These are phyloP conservation scores for Buathra laborator DNA, from an alignment of 2,888 invertebrate species.

Conservation along the genomic window DNA sequence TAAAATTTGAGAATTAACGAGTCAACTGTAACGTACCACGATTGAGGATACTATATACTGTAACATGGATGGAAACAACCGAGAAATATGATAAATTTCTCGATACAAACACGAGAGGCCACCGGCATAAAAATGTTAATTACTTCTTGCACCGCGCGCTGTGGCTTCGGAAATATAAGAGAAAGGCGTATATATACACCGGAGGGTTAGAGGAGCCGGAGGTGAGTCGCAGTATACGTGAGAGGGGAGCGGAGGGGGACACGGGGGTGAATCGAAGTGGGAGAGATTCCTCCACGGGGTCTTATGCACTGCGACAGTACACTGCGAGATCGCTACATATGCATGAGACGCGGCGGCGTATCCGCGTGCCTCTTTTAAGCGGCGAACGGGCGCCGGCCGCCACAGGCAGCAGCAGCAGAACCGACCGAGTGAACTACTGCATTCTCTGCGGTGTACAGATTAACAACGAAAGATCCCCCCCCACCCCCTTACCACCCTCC, in stretches of 20 bases:
- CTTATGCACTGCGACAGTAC: constrained; percentile 66
- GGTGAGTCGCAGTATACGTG: constrained; percentile 32
- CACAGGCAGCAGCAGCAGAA: constrained; percentile 18
- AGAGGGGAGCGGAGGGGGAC: constrained; percentile 20
- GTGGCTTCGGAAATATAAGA: constrained; percentile 27
- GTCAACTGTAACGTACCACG: constrained; percentile 55
- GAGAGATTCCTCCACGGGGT: constrained; percentile 63
- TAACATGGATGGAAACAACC: constrained; percentile 41
- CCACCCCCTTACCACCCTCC: background rate
- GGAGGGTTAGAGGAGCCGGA: constrained; percentile 43
- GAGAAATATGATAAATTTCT: constrained; percentile 71
- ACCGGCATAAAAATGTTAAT: constrained; percentile 71
- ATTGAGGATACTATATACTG: constrained; percentile 10
- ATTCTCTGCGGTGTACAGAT: constrained; percentile 41
- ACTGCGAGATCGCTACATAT: constrained; percentile 67
- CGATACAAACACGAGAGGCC: constrained; percentile 68
- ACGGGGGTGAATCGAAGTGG: constrained; percentile 61
- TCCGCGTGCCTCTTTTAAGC: constrained; percentile 54
- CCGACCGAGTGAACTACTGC: constrained; percentile 36
- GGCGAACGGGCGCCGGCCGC: constrained; percentile 35
- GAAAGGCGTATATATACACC: constrained; percentile 38
- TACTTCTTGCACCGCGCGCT: constrained; percentile 66
- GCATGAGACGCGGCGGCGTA: constrained; percentile 65
- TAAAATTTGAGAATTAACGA: constrained; percentile 60
- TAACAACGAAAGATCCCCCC: constrained; percentile 31